Base-by-base conservation (phyloP, 1,140 invertebrate species). In the Acromyrmex heyeri region DNA sequence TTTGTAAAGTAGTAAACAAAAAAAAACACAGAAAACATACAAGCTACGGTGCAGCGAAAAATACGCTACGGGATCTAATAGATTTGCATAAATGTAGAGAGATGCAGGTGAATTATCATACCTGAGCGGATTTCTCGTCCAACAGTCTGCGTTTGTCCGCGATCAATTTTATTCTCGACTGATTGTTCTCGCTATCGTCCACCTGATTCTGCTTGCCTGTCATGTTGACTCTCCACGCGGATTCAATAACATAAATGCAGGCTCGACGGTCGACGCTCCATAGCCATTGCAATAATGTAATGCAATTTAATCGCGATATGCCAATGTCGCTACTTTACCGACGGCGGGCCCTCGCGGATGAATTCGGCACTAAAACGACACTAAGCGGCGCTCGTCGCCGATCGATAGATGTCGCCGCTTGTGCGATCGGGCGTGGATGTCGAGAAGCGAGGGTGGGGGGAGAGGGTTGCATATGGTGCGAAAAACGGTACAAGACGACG, bases 111-210 rank as follows among this genome's bases (percentile, higher is more conserved):
- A 73, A 38, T 44, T 5, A 1, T 44, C 48, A 53, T 90, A 95
- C 94, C 92, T 93, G 89, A 21, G 91, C 79, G 34, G 90, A 91
- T 57, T 88, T 87, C 61, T 93, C 85, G 2, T 95, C 93, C 30
- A 95, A 89, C 50, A 92, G 79, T 59, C 87, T 92, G 57, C 89
- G 93, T 77, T 94, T 94, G 12, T 94, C 89, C 21, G 93, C 83
- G 57, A 95, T 94, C 48, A 94, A 38, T 88, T 92, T 93, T 61
- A 93, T 93, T 50, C 91, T 78, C n/a, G 90, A 91, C 21, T 91
- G 89, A 88, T 89, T 92, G 24, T 88, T 88, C 34, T 91, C 88
- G 57, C 21, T 87, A 12, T 91, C 85, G 30, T 87, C 77, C 38
- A 57, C 65, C 27, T 92, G 88, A 70, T 91, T 88, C 90, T 92